phyloP scores from a whole-genome alignment of 2,113 vertebrate genomes.

The Strigops habroptila region DNA sequence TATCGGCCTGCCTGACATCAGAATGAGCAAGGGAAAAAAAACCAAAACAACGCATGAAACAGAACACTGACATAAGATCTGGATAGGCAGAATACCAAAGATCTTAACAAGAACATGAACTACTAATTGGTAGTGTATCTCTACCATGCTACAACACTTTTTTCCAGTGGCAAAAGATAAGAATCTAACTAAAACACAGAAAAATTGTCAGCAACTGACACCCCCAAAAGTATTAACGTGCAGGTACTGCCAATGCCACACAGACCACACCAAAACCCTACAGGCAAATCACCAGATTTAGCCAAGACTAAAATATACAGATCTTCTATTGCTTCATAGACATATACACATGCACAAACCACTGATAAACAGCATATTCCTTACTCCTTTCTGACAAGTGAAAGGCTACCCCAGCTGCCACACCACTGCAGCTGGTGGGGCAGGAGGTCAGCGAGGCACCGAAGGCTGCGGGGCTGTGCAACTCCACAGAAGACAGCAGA shows the following conservation, averaged over 20 bases:
- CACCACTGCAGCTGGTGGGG: not conserved
- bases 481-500: accelerated
- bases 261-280: not conserved
- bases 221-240: not conserved
- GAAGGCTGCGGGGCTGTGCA: not conserved
- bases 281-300: not conserved
- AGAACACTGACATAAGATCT: not conserved
- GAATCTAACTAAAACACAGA: not conserved
- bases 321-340: not conserved
- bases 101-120: not conserved
- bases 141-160: not conserved
- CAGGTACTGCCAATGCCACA: not conserved
- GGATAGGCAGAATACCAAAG: not conserved
- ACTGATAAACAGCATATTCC: not conserved
- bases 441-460: not conserved
- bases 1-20: not conserved
- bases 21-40: not conserved
- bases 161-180: not conserved
- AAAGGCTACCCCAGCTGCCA: conserved; percentile 16
- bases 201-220: not conserved
- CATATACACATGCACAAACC: accelerated
- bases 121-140: not conserved
- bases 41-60: not conserved
- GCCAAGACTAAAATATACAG: not conserved
- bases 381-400: not conserved